Percentiles rank a stretch among this genome's conserved stretches.
These are phyloP conservation scores for Zhuqinia jingwanae DNA, from an alignment of 2,888 invertebrate species.

Conservation along the genomic window DNA sequence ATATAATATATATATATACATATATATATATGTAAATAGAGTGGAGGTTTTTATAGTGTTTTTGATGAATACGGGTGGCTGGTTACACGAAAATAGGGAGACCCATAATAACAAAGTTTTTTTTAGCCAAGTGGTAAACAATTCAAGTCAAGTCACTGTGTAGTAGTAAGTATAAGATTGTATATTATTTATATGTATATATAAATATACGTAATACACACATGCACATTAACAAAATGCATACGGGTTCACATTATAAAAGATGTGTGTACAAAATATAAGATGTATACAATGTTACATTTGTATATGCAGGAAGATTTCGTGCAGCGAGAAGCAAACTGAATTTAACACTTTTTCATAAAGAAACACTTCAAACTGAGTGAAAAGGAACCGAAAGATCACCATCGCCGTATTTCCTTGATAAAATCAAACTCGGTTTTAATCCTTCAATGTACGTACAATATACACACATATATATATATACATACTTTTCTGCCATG, in stretches of 20 bases:
- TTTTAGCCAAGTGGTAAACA: slow-evolving; percentile 37
- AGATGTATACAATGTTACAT: background rate
- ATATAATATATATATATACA: slow-evolving; percentile 15
- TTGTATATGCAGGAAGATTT: too few relatives aligned
- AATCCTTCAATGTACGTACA: too few relatives aligned
- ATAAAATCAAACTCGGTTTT: background rate
- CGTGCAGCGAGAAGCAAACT: too few relatives aligned
- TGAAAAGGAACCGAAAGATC: background rate
- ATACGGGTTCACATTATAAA: background rate
- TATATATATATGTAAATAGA: background rate
- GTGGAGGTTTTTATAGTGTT: background rate
- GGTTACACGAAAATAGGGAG: slow-evolving; percentile 44
- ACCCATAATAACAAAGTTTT: slow-evolving; percentile 23
- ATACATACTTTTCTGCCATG: too few relatives aligned
- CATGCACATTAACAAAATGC: slow-evolving; percentile 9
- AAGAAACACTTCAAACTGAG: slow-evolving; percentile 19
- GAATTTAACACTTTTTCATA: background rate
- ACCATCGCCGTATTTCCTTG: background rate
- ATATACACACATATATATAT: too few relatives aligned
- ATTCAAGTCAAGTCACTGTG: slow-evolving; percentile 42
- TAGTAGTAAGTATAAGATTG: background rate
- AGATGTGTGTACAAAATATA: background rate
- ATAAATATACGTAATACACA: background rate
- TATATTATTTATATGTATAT: background rate
- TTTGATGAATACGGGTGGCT: slow-evolving; percentile 45